These are phyloP conservation scores for Drosophila subsilvestris DNA, from an alignment of 2,888 invertebrate genomes.

Conservation along the genomic window DNA sequence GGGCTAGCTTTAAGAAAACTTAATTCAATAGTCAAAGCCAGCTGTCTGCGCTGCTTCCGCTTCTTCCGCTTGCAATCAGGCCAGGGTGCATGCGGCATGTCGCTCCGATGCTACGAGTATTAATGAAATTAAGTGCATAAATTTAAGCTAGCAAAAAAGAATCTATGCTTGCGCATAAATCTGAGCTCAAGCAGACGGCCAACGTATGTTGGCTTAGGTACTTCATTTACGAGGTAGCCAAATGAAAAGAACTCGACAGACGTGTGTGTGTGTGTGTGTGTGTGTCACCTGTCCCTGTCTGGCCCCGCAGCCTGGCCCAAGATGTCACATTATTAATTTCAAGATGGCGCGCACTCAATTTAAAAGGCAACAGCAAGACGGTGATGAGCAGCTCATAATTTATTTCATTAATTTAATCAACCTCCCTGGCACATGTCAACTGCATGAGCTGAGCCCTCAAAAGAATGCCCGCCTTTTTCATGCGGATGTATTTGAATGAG, in stretches of 20 bases:
- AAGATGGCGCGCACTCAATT: slow-evolving; percentile 78
- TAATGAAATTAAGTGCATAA: slow-evolving; percentile 61
- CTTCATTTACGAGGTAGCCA: slow-evolving; percentile 59
- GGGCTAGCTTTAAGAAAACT: slow-evolving; percentile 13
- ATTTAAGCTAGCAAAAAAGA: slow-evolving; percentile 35
- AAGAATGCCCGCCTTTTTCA: slow-evolving; percentile 61
- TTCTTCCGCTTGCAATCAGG: slow-evolving; percentile 18
- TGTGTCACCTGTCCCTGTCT: not conserved
- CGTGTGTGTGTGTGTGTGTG: slow-evolving; percentile 9
- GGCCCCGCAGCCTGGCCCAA: slow-evolving; percentile 7
- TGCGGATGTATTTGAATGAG: slow-evolving; percentile 11
- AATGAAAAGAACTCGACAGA: slow-evolving; percentile 56
- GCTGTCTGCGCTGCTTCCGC: slow-evolving; percentile 42
- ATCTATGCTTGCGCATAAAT: slow-evolving; percentile 56
- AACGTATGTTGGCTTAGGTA: slow-evolving; percentile 52
- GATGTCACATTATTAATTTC: slow-evolving; percentile 74
- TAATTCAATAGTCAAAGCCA: slow-evolving; percentile 32
- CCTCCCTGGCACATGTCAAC: slow-evolving; percentile 76
- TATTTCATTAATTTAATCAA: slow-evolving; percentile 80
- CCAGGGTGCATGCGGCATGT: slow-evolving; percentile 54
- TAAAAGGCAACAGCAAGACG: slow-evolving; percentile 54
- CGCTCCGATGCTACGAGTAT: slow-evolving; percentile 31
- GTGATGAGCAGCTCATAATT: slow-evolving; percentile 69
- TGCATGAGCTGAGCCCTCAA: slow-evolving; percentile 55
- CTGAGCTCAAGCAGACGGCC: slow-evolving; percentile 34